Evolutionary conservation across 2,888 invertebrate genomes (phyloP), one percentile per base, ranked within the genome.

Genomic region (Nasonia oneida): DNA sequence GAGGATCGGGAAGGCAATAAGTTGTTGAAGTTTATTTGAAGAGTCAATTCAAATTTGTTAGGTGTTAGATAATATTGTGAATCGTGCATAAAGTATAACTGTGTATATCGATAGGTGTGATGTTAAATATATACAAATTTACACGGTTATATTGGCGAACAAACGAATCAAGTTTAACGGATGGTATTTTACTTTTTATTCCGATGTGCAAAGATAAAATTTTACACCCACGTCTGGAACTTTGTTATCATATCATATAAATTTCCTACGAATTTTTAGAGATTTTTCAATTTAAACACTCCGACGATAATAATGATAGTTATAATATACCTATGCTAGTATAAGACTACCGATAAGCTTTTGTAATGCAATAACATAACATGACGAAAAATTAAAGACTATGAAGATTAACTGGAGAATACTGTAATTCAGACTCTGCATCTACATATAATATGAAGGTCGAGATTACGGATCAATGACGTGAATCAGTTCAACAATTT

Each of bases 251-350:
- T 79, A 85, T 81, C 85, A 81, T 8, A n/a, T 53, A 23, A 83
- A 79, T 77, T 81, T 79, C 78, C 23, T 76, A 80, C 80, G 53
- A 76, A 75, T 83, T 80, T 86, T 80, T 83, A 76, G 50, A 83
- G 64, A 18, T 50, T 76, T 86, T 80, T 75, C 64, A 39, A 83
- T 83, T 81, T 64, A 76, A 81, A 64, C 64, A 76, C 3, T 73
- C 61, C 67, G 79, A 23, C 33, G 50, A 70, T 83, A 47, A 29
- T 77, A 14, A n/a, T 33, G 12, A 47, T 80, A 61, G 15, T 73
- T 39, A 23, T 57, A 70, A n/a, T 42, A 71, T 53, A 75, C 29
- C 29, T 73, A 73, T 50, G 61, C 23, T 74, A 80, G 57, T 14
- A 70, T 57, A 18, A 71, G 74, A 53, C 14, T 76, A 71, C 29